A percentile compares a stretch with the other conserved stretches of the same genome.
phyloP scores from a whole-genome alignment of 2,113 vertebrate genomes.

The Fregata magnificens region DNA sequence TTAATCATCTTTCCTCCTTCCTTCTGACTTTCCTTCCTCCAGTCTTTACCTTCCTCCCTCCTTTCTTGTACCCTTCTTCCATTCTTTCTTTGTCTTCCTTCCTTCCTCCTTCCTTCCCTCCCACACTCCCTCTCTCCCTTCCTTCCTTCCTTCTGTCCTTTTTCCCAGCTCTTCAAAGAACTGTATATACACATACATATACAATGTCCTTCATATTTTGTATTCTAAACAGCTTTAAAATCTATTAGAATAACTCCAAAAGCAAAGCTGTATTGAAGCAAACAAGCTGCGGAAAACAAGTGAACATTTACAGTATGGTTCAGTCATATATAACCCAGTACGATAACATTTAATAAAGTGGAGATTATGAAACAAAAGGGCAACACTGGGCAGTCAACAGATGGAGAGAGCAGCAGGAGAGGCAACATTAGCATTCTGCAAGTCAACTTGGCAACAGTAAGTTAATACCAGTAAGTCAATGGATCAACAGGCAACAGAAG shows the following conservation, averaged over 20 bases:
- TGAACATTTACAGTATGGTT: not conserved
- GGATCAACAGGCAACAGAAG: slow-evolving; percentile 61
- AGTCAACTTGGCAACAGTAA: slow-evolving; percentile 53
- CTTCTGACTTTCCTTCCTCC: not conserved
- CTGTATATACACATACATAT: not conserved
- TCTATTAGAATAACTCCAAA: not conserved
- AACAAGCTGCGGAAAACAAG: slow-evolving; percentile 20
- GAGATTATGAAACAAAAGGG: slow-evolving; percentile 49
- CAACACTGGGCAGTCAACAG: slow-evolving; percentile 55
- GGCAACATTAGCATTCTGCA: slow-evolving; percentile 54
- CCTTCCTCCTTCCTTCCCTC: no score
- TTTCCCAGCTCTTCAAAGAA: not conserved
- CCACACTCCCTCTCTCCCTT: no score
- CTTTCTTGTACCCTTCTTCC: not conserved
- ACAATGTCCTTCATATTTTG: not conserved
- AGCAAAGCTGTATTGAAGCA: not conserved
- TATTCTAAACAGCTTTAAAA: not conserved
- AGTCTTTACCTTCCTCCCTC: not conserved
- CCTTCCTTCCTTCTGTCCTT: no score
- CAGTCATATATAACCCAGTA: slow-evolving; percentile 4
- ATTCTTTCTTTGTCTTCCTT: not conserved
- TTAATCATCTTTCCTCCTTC: not conserved
- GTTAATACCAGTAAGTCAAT: slow-evolving; percentile 57
- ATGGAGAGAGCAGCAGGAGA: slow-evolving; percentile 64
- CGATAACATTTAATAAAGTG: slow-evolving; percentile 15